These are phyloP conservation scores for Piscicola geometra DNA, from an alignment of 2,888 invertebrate species.

Conservation along the genomic window DNA sequence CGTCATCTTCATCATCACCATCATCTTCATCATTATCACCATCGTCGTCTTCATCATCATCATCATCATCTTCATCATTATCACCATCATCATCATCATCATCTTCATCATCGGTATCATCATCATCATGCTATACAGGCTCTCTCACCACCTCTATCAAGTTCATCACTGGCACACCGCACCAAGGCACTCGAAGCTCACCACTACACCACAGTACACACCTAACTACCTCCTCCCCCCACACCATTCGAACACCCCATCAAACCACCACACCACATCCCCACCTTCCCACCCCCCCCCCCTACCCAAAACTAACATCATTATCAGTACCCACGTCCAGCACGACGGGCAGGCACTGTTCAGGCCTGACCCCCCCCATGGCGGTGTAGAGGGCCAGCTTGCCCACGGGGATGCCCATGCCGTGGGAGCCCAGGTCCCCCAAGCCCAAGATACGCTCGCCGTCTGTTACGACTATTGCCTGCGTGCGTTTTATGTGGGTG, in stretches of 20 bases:
- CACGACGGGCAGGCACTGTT: conserved; percentile 79
- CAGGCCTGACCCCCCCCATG: conserved; percentile 87
- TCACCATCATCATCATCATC: too few species aligned
- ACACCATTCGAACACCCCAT: too few species aligned
- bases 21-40: too few species aligned
- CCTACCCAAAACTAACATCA: conserved; percentile 59
- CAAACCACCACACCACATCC: too few species aligned
- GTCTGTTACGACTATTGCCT: conserved; percentile 80
- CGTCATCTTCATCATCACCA: too few species aligned
- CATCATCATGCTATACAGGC: too few species aligned
- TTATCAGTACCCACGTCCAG: conserved; percentile 91
- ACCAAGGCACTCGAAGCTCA: background rate
- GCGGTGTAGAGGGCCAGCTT: conserved; percentile 95
- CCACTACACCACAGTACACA: background rate
- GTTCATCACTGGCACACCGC: background rate
- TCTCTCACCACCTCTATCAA: too few species aligned
- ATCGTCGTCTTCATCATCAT: too few species aligned
- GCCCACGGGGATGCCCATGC: conserved; percentile 98
- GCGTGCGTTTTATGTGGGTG: too few species aligned
- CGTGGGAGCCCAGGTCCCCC: conserved; percentile 92
- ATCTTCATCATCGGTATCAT: too few species aligned
- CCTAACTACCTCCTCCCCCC: too few species aligned
- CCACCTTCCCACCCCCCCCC: background rate
- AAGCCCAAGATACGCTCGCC: conserved; percentile 95
- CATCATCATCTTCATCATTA: too few species aligned